phyloP scores from a whole-genome alignment of 1,140 invertebrate species.

The Metopolophium dirhodum region DNA sequence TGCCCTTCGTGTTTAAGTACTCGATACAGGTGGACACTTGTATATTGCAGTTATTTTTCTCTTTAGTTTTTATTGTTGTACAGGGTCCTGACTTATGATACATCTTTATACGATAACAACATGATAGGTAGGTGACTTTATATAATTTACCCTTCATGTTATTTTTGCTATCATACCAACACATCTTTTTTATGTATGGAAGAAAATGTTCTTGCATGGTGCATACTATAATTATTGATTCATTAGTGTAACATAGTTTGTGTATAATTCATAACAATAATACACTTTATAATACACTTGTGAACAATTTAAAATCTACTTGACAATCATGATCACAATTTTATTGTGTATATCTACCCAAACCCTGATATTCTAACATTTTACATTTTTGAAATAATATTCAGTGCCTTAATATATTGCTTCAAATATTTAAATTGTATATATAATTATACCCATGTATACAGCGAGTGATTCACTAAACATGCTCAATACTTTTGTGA shows the following conservation, averaged over 20 bases:
- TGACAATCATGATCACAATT: slow-evolving; percentile 44
- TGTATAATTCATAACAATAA: neutral
- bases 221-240: slow-evolving; percentile 9
- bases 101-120: slow-evolving; percentile 9
- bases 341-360: neutral
- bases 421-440: slow-evolving; percentile 24
- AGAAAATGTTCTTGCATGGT: neutral
- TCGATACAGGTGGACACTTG: neutral
- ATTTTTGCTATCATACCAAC: slow-evolving; percentile 17
- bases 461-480: neutral
- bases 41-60: neutral
- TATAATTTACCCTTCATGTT: slow-evolving; percentile 3
- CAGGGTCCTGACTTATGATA: slow-evolving; percentile 44
- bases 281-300: neutral
- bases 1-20: neutral
- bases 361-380: neutral
- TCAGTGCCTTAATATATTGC: slow-evolving; percentile 52
- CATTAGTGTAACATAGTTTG: neutral
- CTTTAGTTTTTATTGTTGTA: slow-evolving; percentile 38
- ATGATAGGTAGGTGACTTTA: neutral
- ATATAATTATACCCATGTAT: neutral
- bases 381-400: slow-evolving; percentile 24
- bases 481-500: neutral
- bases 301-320: slow-evolving; percentile 26
- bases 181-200: neutral